These are phyloP conservation scores for Octodon degus DNA, from an alignment of 2,113 vertebrate genomes.

Conservation along the genomic window DNA sequence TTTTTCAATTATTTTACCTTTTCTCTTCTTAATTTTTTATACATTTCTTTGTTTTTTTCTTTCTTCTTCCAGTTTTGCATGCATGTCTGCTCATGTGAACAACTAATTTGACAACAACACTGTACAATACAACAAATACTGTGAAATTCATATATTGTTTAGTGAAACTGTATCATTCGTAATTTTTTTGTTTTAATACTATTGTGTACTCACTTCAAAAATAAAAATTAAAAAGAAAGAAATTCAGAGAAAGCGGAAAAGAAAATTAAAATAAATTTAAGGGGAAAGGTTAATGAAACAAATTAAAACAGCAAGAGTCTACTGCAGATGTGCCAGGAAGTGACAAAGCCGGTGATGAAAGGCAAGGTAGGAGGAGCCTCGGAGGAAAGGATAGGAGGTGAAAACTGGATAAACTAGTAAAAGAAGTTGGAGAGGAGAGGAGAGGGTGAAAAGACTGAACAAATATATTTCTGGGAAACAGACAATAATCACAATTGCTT, in stretches of 20 bases:
- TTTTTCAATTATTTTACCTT: too few species aligned
- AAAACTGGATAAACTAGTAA: not conserved
- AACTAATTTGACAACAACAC: too few species aligned
- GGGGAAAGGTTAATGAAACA: not conserved
- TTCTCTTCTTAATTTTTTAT: too few species aligned
- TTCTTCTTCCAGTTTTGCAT: too few species aligned
- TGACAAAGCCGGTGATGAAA: not conserved
- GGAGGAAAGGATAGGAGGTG: not conserved
- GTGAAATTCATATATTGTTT: too few species aligned
- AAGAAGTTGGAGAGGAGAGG: not conserved
- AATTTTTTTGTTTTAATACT: too few species aligned
- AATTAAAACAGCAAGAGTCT: not conserved
- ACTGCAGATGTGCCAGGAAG: not conserved
- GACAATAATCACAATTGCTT: not conserved
- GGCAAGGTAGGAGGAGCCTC: not conserved
- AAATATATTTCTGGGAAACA: not conserved
- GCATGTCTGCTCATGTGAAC: too few species aligned
- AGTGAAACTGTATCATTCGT: too few species aligned
- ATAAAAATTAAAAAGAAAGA: not conserved
- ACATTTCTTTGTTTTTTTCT: too few species aligned
- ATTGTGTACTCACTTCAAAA: not conserved
- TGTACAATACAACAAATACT: too few species aligned
- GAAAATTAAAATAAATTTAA: slow-evolving; percentile 4
- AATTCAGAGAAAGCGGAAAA: not conserved
- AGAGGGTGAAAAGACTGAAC: too few species aligned